Conservation (phyloP, 2,113 vertebrate species). For the Nerophis ophidion region DNA sequence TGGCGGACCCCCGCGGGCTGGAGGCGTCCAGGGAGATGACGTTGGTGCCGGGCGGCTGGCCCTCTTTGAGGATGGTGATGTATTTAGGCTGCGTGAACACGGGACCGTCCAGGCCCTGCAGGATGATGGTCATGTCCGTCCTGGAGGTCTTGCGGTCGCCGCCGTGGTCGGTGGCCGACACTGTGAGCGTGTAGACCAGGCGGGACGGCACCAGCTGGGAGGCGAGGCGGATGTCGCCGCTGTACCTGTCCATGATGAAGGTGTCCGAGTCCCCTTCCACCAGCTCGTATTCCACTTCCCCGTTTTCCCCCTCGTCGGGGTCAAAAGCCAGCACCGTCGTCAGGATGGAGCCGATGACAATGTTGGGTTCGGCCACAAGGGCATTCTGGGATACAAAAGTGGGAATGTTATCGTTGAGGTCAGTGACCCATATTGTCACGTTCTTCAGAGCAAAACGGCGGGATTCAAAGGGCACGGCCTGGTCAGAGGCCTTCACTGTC, state of each 20-base stretch:
- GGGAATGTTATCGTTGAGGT: constrained; percentile 90
- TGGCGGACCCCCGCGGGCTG: constrained; percentile 77
- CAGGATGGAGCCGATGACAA: constrained; percentile 86
- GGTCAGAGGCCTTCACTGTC: constrained; percentile 89
- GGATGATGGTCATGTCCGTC: constrained; percentile 87
- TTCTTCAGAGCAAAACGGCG: constrained; percentile 90
- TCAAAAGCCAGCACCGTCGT: constrained; percentile 89
- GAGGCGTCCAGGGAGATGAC: constrained; percentile 90
- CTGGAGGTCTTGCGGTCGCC: constrained; percentile 81
- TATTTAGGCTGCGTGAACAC: constrained; percentile 95
- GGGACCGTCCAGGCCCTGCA: constrained; percentile 85
- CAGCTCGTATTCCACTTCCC: constrained; percentile 94
- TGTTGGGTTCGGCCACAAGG: constrained; percentile 83
- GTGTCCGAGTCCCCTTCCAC: constrained; percentile 85
- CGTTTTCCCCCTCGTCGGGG: constrained; percentile 89
- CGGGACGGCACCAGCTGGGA: constrained; percentile 83
- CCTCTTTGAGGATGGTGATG: constrained; percentile 91
- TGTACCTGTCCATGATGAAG: constrained; percentile 94
- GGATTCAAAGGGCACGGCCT: constrained; percentile 86
- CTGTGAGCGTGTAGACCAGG: constrained; percentile 83
- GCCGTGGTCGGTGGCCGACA: constrained; percentile 91
- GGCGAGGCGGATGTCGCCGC: constrained; percentile 85
- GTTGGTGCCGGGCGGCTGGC: constrained; percentile 88
- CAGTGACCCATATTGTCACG: constrained; percentile 89
- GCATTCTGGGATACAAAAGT: constrained; percentile 89